A percentile compares a stretch with the other conserved stretches of the same genome.
Evolutionary conservation across 2,113 vertebrate species (phyloP).

Genomic region (Okapia johnstoni): DNA sequence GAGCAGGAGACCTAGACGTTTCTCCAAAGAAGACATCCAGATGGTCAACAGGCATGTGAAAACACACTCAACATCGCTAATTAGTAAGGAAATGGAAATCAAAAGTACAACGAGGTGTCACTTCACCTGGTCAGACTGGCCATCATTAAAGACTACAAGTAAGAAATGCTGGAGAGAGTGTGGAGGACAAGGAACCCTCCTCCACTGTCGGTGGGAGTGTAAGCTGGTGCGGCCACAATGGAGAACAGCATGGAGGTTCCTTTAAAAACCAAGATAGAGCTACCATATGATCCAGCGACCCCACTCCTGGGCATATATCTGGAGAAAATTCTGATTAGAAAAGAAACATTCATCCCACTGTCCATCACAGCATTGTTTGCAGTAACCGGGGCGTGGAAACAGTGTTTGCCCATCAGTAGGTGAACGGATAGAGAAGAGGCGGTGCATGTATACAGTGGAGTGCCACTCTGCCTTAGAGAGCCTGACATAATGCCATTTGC

Average conservation of each 20-base stretch:
- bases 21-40: neutral
- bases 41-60: neutral
- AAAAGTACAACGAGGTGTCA: neutral
- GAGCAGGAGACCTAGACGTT: neutral
- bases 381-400: neutral
- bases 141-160: neutral
- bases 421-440: rapidly evolving
- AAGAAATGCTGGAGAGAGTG: neutral
- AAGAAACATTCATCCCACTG: neutral
- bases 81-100: neutral
- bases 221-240: neutral
- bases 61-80: neutral
- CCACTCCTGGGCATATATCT: neutral
- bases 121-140: neutral
- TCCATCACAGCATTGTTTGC: neutral
- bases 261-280: neutral
- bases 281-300: neutral
- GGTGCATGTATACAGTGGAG: rapidly evolving
- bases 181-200: neutral
- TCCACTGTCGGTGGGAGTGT: neutral
- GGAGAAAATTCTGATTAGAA: neutral
- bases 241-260: neutral
- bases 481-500: rapidly evolving
- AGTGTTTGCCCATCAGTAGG: neutral
- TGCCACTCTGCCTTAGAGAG: neutral